Evolutionary conservation across 1,140 invertebrate genomes (phyloP).

Genomic region (Augochlora pura): DNA sequence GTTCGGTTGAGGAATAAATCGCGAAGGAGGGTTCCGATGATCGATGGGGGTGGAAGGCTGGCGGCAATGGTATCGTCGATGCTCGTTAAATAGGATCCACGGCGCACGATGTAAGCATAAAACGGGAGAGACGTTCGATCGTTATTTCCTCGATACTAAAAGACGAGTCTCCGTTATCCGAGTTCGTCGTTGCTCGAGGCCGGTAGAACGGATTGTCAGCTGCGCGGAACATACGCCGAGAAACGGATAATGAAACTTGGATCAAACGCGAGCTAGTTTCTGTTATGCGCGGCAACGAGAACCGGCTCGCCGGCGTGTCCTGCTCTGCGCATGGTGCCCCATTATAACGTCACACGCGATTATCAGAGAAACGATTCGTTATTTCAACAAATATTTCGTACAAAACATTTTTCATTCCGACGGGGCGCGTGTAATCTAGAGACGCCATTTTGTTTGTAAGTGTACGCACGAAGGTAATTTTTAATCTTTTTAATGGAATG

Average conservation of each 20-base stretch:
- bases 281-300: conserved; percentile 9
- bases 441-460: no score
- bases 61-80: neutral
- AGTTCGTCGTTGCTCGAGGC: neutral
- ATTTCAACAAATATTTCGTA: no score
- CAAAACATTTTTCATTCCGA: no score
- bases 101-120: neutral
- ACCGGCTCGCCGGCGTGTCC: no score
- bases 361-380: no score
- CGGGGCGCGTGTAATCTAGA: no score
- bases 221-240: neutral
- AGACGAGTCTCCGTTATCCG: neutral
- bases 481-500: no score
- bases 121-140: neutral
- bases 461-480: no score
- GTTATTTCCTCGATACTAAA: conserved; percentile 1
- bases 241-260: conserved; percentile 41
- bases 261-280: conserved; percentile 46
- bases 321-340: no score
- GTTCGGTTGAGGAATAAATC: no score
- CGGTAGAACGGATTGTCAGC: neutral
- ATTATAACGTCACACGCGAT: neutral
- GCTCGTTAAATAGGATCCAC: conserved; percentile 1
- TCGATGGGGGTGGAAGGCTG: no score
- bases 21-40: no score